Evolutionary conservation across 2,888 invertebrate genomes (phyloP), one percentile per base, ranked within the genome.

Genomic region (Microplitis manilae): DNA sequence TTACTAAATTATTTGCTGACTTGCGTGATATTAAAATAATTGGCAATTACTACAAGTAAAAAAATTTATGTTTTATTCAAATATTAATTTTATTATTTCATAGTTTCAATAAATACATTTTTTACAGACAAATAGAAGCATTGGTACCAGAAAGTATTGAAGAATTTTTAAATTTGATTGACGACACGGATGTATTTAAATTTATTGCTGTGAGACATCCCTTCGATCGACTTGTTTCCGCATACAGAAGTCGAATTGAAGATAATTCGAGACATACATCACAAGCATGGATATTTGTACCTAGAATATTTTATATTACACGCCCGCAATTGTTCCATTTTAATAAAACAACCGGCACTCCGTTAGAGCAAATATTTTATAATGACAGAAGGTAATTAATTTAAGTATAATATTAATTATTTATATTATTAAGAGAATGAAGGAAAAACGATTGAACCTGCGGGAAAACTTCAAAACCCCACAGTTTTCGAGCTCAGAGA

Each of bases 161-260:
- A 13, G 78, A 86, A 71, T 73, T 90, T 5, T 73, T 82, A 39
- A 76, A 75, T 39, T 74, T 86, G 1, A 79, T 84, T 15, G 82
- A 81, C 1, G 82, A 88, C 74, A 72, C 77, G 40, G 79, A 79
- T 38, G 80, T 84, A 7, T 87, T 88, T 68, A 90, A 89, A 80
- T 85, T 90, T 65, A 73, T 90, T 8, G 77, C 88, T 1, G 88
- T 90, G 1, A 84, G 90, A 62, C 90, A 90, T 84, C 90, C 90
- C 1, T 90, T 90, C 78, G 86, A 88, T 76, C 85, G 90, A 8
- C 81, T 90, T 1, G 89, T 90, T 9, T 90, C 90, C n/a, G 86
- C 89, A 0, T 90, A 88, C 77, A 89, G 90, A 81, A 88, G 90
- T 76, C 83, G 90, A 64, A 86, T 90, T 77, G 89, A 87, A 79